Base-by-base conservation (phyloP, 2,797 vertebrate genomes). In the Rhinogobio ventralis region DNA sequence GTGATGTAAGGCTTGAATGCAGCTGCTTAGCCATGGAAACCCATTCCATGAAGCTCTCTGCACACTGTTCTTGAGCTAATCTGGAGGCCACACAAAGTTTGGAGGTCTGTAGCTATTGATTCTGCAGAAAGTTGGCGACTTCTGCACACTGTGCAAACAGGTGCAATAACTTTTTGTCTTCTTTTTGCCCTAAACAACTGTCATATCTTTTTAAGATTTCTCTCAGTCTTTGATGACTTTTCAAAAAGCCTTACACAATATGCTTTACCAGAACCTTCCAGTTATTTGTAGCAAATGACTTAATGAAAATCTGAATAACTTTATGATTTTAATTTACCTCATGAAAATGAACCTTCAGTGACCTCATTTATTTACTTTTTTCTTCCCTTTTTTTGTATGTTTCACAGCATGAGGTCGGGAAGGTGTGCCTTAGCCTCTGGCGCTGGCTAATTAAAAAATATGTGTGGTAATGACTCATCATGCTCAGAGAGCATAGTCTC, bases 401-500 rank as follows among this genome's bases (percentile, higher is more conserved):
- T 82, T 82, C 73, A 81, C 72, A 85, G 86, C 51, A 74, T 49
- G 74, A 87, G 74, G 68, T 83, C 49, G 67, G 60, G 82, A 76
- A 69, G 49, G 80, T 85, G 80, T 72, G 80, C 68, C 19, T 72
- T 66, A 69, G 30, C 86, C 73, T 73, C 67, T 28, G 46, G 83
- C 64, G n/a, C 74, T 66, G 46, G 42, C 62, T 87, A 85, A 87
- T 87, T 87, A 74, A 82, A 85, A 84, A 85, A 80, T 83, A 75
- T 20, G 30, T 80, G 53, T 76, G 78, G 55, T 79, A 85, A 85
- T 85, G 86, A 80, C 51, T 87, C 75, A 85, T 83, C 67, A 82
- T 73, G 51, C 51, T 42, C 68, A 49, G n/a, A 80, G 68, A 74
- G 39, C 46, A 9, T 33, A 57, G 46, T 86, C 86, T 77, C 57